Percentiles rank a stretch among this genome's conserved stretches.
phyloP scores from a whole-genome alignment of 2,888 invertebrate species.

The Colletes collaris region DNA sequence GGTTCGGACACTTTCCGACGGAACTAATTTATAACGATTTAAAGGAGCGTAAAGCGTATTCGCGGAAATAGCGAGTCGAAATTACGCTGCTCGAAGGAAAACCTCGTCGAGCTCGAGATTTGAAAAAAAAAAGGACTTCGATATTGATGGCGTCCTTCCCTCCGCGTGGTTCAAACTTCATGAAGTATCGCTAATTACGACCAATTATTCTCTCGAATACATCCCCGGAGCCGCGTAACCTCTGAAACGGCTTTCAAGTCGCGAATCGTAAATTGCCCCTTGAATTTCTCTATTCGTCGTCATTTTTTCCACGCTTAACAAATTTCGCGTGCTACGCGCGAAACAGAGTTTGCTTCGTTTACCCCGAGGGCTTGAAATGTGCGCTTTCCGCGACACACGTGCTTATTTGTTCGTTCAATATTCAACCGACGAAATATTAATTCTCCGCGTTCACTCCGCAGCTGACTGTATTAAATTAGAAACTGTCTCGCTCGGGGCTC shows the following conservation, averaged over 20 bases:
- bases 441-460: neutral
- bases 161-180: neutral
- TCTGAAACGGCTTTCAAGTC: neutral
- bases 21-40: slow-evolving; percentile 14
- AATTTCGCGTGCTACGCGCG: neutral
- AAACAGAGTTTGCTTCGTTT: slow-evolving; percentile 4
- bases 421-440: slow-evolving; percentile 9
- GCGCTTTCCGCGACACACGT: neutral
- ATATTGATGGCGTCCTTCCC: slow-evolving; percentile 14
- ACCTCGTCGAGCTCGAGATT: neutral
- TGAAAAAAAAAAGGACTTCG: slow-evolving; percentile 23
- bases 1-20: neutral
- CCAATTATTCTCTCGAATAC: neutral
- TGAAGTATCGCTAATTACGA: neutral
- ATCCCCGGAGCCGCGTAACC: neutral
- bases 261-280: neutral
- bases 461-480: neutral
- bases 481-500: neutral
- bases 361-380: neutral
- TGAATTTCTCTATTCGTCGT: neutral
- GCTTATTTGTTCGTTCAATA: neutral
- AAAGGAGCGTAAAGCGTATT: neutral
- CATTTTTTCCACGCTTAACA: neutral
- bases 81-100: neutral
- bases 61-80: neutral